Conservation (phyloP, 1,140 invertebrate species). For the Anoplolepis gracilipes region DNA sequence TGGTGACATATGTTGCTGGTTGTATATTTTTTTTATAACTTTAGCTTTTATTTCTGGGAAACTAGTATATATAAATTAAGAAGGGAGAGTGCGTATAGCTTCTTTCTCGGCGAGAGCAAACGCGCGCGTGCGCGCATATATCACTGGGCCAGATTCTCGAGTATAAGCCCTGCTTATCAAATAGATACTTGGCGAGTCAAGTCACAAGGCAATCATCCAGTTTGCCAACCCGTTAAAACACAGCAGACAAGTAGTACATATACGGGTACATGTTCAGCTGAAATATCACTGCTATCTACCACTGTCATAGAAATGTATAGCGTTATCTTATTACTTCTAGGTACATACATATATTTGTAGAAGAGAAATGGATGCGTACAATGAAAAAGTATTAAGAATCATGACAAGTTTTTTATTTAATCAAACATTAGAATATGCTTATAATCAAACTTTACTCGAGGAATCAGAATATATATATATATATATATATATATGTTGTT, state of each 20-base stretch:
- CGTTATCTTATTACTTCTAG: not conserved
- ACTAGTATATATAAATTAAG: not conserved
- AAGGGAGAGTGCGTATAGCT: not conserved
- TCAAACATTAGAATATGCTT: not conserved
- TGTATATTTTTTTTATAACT: not conserved
- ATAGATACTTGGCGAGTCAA: slow-evolving; percentile 25
- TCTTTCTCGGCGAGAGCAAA: not conserved
- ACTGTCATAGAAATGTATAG: not conserved
- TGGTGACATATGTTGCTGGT: not conserved
- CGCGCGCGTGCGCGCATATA: not conserved
- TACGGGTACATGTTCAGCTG: not conserved
- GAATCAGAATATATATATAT: not conserved
- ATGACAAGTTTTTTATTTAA: not conserved
- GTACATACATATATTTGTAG: no score
- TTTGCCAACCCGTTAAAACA: slow-evolving; percentile 21
- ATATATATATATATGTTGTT: no score
- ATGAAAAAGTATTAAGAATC: not conserved
- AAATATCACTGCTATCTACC: not conserved
- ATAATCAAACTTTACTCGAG: not conserved
- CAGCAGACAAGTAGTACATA: not conserved
- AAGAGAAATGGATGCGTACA: not conserved
- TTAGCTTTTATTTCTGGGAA: not conserved
- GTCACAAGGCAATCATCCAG: slow-evolving; percentile 16
- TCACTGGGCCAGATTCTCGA: not conserved
- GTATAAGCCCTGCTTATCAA: slow-evolving; percentile 29